These are phyloP conservation scores for Lithophane socia DNA, from an alignment of 2,888 invertebrate genomes.

Conservation along the genomic window DNA sequence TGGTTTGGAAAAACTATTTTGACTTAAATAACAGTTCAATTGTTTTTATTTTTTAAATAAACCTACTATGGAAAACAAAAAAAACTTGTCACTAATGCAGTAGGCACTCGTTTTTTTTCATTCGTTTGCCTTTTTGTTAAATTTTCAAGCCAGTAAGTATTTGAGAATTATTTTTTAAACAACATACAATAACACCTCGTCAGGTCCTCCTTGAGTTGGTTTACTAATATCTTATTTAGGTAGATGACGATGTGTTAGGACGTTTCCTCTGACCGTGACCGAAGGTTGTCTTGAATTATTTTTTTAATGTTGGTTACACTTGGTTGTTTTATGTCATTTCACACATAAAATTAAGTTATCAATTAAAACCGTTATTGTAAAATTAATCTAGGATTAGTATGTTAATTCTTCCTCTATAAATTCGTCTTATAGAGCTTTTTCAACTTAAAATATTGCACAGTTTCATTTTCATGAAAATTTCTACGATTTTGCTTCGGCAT, in stretches of 20 bases:
- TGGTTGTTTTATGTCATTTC: not conserved
- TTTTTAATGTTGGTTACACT: slow-evolving; percentile 9
- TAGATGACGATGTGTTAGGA: slow-evolving; percentile 35
- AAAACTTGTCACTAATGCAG: not conserved
- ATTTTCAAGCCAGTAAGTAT: slow-evolving; percentile 1
- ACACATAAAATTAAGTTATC: not conserved
- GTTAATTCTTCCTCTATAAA: not conserved
- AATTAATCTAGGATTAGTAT: not conserved
- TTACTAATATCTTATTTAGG: slow-evolving; percentile 35
- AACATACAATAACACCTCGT: slow-evolving; percentile 30
- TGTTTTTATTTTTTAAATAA: not conserved
- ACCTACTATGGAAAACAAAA: not conserved
- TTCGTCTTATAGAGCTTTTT: not conserved
- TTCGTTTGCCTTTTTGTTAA: slow-evolving; percentile 9
- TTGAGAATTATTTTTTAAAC: slow-evolving; percentile 40
- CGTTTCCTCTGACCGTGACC: slow-evolving; percentile 47
- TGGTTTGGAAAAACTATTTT: not conserved
- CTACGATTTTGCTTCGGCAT: not conserved
- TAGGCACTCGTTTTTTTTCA: slow-evolving; percentile 15
- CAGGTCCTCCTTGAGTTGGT: slow-evolving; percentile 37
- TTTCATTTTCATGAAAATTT: not conserved
- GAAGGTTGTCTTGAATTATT: slow-evolving; percentile 24
- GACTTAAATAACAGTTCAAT: not conserved
- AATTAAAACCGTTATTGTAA: not conserved
- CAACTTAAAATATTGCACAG: no score